phyloP scores from a whole-genome alignment of 2,113 vertebrate genomes.

The Plectropomus leopardus region DNA sequence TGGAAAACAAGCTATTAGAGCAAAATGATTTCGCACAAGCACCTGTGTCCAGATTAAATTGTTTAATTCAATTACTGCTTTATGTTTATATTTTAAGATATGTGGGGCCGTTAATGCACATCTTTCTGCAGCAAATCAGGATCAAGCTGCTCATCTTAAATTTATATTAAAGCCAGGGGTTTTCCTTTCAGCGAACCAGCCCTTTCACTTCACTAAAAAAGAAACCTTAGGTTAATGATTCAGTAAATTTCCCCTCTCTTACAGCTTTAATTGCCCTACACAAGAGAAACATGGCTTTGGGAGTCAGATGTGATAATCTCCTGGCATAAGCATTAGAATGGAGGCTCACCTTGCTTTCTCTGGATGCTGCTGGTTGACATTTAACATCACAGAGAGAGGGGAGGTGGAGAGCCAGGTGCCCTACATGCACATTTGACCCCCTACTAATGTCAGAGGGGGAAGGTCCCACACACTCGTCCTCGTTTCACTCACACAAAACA shows the following conservation, averaged over 20 bases:
- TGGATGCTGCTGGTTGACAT: conserved; percentile 83
- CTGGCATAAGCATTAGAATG: conserved; percentile 75
- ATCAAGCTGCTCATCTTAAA: conserved; percentile 18
- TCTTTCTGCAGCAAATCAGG: conserved; percentile 47
- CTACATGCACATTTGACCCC: conserved; percentile 88
- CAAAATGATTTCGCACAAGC: conserved; percentile 47
- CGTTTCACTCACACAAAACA: conserved; percentile 64
- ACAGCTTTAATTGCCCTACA: conserved; percentile 77
- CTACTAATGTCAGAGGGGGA: conserved; percentile 82
- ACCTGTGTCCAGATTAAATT: conserved; percentile 43
- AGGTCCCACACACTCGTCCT: conserved; percentile 73
- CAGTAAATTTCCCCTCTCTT: conserved; percentile 69
- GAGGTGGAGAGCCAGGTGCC: conserved; percentile 83
- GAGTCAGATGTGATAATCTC: conserved; percentile 66
- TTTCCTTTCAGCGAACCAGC: conserved; percentile 32
- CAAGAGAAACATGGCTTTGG: conserved; percentile 64
- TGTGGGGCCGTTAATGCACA: not conserved
- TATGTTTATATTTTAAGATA: conserved; percentile 35
- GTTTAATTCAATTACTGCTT: conserved; percentile 43
- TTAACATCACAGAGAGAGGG: conserved; percentile 85
- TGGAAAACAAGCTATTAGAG: conserved; percentile 51
- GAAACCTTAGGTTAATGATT: conserved; percentile 71
- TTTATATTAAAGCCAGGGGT: conserved; percentile 20
- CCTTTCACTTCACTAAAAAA: conserved; percentile 49
- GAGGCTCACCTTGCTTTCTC: conserved; percentile 74